phyloP scores from a whole-genome alignment of 2,113 vertebrate species.

The Etia nguti region DNA sequence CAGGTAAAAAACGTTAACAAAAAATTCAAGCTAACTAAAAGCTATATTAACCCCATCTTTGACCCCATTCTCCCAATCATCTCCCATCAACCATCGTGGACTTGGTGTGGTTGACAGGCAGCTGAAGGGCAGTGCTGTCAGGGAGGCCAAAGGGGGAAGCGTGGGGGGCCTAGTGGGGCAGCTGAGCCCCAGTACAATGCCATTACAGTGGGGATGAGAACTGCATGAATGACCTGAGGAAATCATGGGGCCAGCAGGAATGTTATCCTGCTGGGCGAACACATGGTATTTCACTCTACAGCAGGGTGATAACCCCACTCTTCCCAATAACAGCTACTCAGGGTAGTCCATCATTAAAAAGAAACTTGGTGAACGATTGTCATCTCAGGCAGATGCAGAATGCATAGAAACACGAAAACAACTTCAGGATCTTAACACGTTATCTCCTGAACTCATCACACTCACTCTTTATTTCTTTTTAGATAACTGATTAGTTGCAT shows the following conservation, averaged over 20 bases:
- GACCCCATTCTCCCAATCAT: background rate
- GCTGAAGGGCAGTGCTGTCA: conserved; percentile 57
- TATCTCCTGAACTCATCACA: background rate
- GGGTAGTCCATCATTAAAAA: conserved; percentile 49
- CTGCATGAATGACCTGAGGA: conserved; percentile 75
- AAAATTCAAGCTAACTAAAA: background rate
- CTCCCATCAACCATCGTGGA: background rate
- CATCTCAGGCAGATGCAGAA: conserved; percentile 12
- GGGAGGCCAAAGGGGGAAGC: conserved; percentile 55
- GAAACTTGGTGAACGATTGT: conserved; percentile 4
- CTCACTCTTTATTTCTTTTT: background rate
- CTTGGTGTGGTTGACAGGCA: conserved; percentile 47
- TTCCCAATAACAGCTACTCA: conserved; percentile 33
- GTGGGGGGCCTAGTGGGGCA: conserved; percentile 50
- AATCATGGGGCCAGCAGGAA: conserved; percentile 80
- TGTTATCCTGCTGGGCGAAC: conserved; percentile 83
- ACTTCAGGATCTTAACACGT: background rate
- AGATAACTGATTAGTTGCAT: background rate
- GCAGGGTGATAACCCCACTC: conserved; percentile 58
- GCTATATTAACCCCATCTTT: background rate
- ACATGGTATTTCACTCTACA: conserved; percentile 82
- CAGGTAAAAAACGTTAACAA: background rate
- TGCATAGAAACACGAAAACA: background rate
- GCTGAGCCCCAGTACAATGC: conserved; percentile 65
- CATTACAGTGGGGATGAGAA: conserved; percentile 70